Evolutionary conservation across 2,113 vertebrate species (phyloP).

Genomic region (Ammospiza nelsoni): DNA sequence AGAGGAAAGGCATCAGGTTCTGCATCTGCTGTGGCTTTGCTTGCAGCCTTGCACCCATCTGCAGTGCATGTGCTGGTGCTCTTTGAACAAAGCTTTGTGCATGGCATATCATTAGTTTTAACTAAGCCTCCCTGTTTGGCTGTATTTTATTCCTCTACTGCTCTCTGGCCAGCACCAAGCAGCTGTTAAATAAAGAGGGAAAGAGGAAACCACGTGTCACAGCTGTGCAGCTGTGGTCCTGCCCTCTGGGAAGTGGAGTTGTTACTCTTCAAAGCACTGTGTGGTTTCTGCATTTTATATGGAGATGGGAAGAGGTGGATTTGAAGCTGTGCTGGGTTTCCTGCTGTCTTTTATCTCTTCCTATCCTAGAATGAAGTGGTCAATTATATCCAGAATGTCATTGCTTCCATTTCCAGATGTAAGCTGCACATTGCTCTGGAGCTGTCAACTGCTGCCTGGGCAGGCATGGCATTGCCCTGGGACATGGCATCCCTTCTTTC

Average conservation of each 20-base stretch:
- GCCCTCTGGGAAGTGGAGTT: background rate
- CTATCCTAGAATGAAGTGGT: background rate
- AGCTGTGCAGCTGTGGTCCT: background rate
- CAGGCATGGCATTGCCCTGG: background rate
- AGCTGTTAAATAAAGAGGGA: background rate
- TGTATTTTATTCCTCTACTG: background rate
- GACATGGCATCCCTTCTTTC: background rate
- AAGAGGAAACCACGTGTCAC: background rate
- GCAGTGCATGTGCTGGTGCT: background rate
- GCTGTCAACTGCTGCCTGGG: background rate
- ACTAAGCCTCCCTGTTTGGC: background rate
- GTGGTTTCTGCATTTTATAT: background rate
- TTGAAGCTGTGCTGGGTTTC: background rate
- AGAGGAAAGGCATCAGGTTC: background rate
- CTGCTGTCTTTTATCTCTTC: background rate
- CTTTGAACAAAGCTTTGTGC: background rate
- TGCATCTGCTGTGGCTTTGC: background rate
- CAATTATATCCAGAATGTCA: background rate
- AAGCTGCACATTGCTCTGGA: background rate
- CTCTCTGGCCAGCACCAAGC: background rate
- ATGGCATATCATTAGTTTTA: background rate
- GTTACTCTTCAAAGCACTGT: background rate
- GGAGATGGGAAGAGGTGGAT: background rate
- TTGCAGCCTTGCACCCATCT: background rate
- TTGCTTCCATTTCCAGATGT: fast-evolving